Conservation (phyloP, 2,797 vertebrate species). For the Notolepis coatsorum region DNA sequence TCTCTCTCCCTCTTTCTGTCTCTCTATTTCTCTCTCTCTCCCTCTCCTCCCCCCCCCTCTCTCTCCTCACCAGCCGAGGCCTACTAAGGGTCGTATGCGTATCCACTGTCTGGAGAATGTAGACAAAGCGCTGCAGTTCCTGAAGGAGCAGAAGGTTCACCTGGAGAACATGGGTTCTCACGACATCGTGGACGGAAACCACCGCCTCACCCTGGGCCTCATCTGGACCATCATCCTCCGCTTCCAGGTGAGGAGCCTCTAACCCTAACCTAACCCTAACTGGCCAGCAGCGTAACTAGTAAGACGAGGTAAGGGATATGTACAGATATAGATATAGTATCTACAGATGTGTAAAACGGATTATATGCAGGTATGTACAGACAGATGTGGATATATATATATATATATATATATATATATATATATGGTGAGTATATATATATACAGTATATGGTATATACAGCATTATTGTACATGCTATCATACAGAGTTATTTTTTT, state of each 20-base stretch:
- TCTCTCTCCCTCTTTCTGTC: neutral
- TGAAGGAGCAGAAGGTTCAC: constrained; percentile 95
- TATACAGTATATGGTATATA: no score
- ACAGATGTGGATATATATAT: no score
- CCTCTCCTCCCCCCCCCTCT: neutral
- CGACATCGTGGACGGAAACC: constrained; percentile 95
- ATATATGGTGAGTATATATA: no score
- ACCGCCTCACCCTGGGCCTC: constrained; percentile 92
- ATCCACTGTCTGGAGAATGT: constrained; percentile 97
- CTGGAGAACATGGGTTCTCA: constrained; percentile 96
- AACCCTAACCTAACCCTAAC: no score
- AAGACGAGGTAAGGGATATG: no score
- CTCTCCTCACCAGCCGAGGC: constrained; percentile 84
- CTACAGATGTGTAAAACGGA: no score
- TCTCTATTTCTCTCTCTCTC: constrained; percentile 5
- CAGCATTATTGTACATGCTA: no score
- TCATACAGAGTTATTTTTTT: no score
- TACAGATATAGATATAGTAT: no score
- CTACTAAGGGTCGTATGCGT: constrained; percentile 94
- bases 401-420: no score
- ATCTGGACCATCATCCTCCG: constrained; percentile 97
- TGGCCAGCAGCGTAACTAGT: no score
- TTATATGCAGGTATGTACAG: no score
- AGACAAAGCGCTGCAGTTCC: constrained; percentile 94
- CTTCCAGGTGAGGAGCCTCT: constrained; percentile 91